Evolutionary conservation across 2,888 invertebrate species (phyloP).

Genomic region (Petrolisthes manimaculis): DNA sequence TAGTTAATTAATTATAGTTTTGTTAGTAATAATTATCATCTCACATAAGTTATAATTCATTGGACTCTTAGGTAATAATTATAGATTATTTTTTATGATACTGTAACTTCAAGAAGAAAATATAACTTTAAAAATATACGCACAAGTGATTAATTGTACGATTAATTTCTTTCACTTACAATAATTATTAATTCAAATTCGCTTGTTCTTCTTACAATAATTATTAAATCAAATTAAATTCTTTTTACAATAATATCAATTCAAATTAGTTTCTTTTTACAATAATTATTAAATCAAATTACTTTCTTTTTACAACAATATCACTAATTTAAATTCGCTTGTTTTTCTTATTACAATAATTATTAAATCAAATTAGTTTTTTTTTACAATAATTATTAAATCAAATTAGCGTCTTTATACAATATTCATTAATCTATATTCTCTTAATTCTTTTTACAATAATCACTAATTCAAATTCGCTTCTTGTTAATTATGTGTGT

Average conservation of each 20-base stretch:
- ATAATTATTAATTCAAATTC: slow-evolving; percentile 26
- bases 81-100: neutral
- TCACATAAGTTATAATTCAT: neutral
- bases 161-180: slow-evolving; percentile 29
- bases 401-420: too few relatives aligned
- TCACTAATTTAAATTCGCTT: too few relatives aligned
- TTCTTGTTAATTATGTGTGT: too few relatives aligned
- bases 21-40: slow-evolving; percentile 4
- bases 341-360: too few relatives aligned
- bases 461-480: too few relatives aligned
- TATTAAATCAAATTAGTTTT: too few relatives aligned
- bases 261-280: neutral
- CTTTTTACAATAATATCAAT: neutral
- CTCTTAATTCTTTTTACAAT: too few relatives aligned
- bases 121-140: slow-evolving; percentile 17
- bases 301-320: neutral
- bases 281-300: neutral
- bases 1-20: neutral
- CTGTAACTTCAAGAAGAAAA: slow-evolving; percentile 4
- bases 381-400: too few relatives aligned
- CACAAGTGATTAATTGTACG: slow-evolving; percentile 17
- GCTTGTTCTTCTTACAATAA: neutral
- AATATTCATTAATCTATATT: too few relatives aligned
- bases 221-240: too few relatives aligned
- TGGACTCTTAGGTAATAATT: slow-evolving; percentile 17